Base-by-base conservation (phyloP, 2,797 vertebrate genomes). In the Sebastes flavidus region DNA sequence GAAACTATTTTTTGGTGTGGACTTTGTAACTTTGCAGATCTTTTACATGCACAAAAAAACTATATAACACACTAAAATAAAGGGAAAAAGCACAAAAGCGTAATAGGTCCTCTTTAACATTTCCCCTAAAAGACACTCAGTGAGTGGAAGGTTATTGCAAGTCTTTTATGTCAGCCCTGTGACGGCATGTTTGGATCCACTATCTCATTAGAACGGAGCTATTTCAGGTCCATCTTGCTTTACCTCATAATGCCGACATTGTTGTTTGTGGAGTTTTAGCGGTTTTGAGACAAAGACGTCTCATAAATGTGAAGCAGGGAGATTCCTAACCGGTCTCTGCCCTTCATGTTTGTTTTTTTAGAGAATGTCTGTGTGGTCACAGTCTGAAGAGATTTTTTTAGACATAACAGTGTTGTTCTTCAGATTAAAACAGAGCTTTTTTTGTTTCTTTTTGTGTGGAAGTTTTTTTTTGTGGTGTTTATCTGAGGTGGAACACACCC, bases 251-350 rank as follows among this genome's bases (percentile, higher is more conserved):
- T 77, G 34, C 27, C 42, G 65, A 72, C 76, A 79, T 83, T 90
- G 90, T 87, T 89, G 58, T 73, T 66, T 1, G 27, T 65, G 68
- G 77, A 82, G 73, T 80, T 71, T 84, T 52, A 55, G 77, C 10
- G 22, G 72, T 84, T 89, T 86, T 65, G 52, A 73, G 76, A 77
- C 66, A 89, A 91, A 86, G 84, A 77, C 11, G 20, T 61, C 69
- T 81, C 54, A 22, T 80, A 42, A 61, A 63, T 27, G 54, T 13
- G 34, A 74, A 76, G 76, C 49, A 73, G 84, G 87, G 89, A 88
- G 81, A 90, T 89, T 93, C 88, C 88, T 74, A 63, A 86, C 72
- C 74, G 2, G 62, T 77, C 65, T 80, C 59, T 72, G 79, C 52
- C 49, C 75, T 65, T 72, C 62, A 18, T 36, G 32, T 70, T 89